A percentile compares a stretch with the other conserved stretches of the same genome.
Evolutionary conservation across 2,888 invertebrate species (phyloP).

Genomic region (Orthosia incerta): DNA sequence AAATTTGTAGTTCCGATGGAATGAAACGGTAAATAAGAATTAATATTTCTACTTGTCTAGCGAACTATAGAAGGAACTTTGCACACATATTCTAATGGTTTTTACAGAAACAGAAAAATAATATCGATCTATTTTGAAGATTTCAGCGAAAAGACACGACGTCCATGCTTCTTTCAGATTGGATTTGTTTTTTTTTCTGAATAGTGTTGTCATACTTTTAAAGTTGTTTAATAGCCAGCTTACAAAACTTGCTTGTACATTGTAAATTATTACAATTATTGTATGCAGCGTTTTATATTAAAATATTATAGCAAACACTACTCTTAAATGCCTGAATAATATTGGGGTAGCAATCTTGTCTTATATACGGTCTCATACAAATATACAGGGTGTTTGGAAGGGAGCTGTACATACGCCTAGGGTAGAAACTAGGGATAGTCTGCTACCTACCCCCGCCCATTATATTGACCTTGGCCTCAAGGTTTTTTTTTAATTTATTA

Average conservation of each 20-base stretch:
- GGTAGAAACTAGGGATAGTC: no score
- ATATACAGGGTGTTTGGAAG: no score
- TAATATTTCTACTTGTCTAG: slow-evolving; percentile 41
- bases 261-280: background rate
- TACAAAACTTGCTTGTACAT: no score
- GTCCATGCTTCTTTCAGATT: slow-evolving; percentile 69
- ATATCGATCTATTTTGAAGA: slow-evolving; percentile 82
- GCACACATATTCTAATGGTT: slow-evolving; percentile 40
- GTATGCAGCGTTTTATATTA: no score
- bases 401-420: no score
- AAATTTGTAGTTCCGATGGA: slow-evolving; percentile 54
- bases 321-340: background rate
- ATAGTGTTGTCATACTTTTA: slow-evolving; percentile 51
- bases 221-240: background rate
- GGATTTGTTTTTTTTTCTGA: slow-evolving; percentile 62
- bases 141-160: slow-evolving; percentile 68
- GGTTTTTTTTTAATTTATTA: no score
- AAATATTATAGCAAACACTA: background rate
- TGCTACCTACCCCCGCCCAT: no score
- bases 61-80: slow-evolving; percentile 62
- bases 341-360: background rate
- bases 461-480: no score
- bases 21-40: slow-evolving; percentile 37
- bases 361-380: no score
- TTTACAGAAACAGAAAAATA: slow-evolving; percentile 68